Conservation (phyloP, 2,888 invertebrate species). For the Lasioglossum calceatum region DNA sequence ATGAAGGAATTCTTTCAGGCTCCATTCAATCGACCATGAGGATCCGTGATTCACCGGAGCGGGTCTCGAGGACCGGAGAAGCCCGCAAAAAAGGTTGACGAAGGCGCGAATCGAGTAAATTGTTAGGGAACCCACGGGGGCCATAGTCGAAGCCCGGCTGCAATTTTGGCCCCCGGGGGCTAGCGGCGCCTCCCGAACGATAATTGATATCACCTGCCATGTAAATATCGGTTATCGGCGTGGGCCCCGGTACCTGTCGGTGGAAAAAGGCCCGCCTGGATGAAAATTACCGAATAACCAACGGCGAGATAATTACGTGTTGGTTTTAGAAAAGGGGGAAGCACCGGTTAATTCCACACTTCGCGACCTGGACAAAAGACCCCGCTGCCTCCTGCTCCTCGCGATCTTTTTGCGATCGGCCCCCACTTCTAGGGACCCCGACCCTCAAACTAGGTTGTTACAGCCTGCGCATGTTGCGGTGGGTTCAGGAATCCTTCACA, state of each 20-base stretch:
- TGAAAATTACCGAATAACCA: constrained; percentile 77
- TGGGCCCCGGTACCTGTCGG: constrained; percentile 66
- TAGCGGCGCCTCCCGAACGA: constrained; percentile 74
- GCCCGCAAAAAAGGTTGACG: constrained; percentile 52
- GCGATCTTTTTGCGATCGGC: constrained; percentile 8
- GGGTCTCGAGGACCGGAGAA: constrained; percentile 43
- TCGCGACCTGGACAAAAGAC: constrained; percentile 63
- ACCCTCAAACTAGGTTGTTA: not conserved
- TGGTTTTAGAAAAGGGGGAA: constrained; percentile 83
- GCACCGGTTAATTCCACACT: constrained; percentile 80
- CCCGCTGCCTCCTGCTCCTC: constrained; percentile 37
- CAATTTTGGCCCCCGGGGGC: constrained; percentile 67
- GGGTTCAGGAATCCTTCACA: not conserved
- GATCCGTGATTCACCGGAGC: constrained; percentile 34
- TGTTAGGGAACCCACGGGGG: constrained; percentile 63
- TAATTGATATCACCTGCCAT: constrained; percentile 84
- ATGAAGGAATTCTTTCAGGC: not conserved
- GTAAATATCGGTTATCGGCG: constrained; percentile 81
- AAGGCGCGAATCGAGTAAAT: constrained; percentile 78
- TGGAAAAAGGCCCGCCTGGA: constrained; percentile 63
- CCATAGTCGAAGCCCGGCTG: constrained; percentile 56
- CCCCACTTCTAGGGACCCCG: not conserved
- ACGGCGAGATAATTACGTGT: constrained; percentile 83
- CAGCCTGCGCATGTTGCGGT: not conserved
- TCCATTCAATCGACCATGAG: constrained; percentile 39